A percentile compares a stretch with the other conserved stretches of the same genome.
These are phyloP conservation scores for Cyclina sinensis DNA, from an alignment of 1,140 invertebrate genomes.

Conservation along the genomic window DNA sequence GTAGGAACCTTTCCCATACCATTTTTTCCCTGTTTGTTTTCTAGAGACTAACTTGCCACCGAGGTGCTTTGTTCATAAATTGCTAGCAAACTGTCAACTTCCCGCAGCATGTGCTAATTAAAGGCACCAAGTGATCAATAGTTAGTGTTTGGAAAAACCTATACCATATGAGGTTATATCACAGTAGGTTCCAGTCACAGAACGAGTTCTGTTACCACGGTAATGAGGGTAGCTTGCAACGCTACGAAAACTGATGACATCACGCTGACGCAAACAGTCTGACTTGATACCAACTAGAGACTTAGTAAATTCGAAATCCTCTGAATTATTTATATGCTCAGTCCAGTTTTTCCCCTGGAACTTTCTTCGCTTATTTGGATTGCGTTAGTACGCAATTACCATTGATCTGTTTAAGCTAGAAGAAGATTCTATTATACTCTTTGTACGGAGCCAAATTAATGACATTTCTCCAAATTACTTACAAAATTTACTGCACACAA, in stretches of 20 bases:
- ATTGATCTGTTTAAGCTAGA: slow-evolving; percentile 39
- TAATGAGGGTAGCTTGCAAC: slow-evolving; percentile 12
- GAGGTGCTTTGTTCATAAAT: slow-evolving; percentile 20
- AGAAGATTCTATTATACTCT: slow-evolving; percentile 27
- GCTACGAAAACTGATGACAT: slow-evolving; percentile 34
- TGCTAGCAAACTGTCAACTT: slow-evolving; percentile 37
- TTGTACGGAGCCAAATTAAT: background rate
- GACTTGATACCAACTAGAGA: background rate
- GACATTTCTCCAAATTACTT: background rate
- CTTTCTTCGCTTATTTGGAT: slow-evolving; percentile 40
- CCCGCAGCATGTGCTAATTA: slow-evolving; percentile 33
- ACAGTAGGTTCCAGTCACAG: background rate
- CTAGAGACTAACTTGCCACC: background rate
- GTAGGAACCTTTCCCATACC: background rate
- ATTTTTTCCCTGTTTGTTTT: background rate
- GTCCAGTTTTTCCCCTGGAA: slow-evolving; percentile 39
- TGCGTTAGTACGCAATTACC: slow-evolving; percentile 45
- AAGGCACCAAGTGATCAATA: slow-evolving; percentile 41
- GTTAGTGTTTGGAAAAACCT: slow-evolving; percentile 41
- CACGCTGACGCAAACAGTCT: slow-evolving; percentile 37
- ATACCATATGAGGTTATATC: slow-evolving; percentile 26
- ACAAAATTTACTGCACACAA: background rate
- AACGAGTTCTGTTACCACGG: slow-evolving; percentile 5
- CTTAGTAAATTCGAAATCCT: slow-evolving; percentile 33
- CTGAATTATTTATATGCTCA: slow-evolving; percentile 50